Base-by-base conservation (phyloP, 1,140 invertebrate species). In the Pachypsylla venusta region DNA sequence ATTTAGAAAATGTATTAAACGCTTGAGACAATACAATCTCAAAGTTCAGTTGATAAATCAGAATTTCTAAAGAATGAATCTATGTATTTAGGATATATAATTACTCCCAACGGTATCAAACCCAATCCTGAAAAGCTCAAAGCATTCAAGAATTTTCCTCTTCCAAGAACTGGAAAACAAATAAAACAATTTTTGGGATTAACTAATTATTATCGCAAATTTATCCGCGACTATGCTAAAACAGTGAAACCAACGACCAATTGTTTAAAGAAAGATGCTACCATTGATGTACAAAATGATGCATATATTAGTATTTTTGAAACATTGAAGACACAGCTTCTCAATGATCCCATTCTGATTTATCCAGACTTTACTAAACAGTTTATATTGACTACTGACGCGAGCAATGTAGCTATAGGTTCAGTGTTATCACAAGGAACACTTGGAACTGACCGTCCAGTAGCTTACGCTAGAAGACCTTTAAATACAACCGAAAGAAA, bases 181-280 rank as follows among this genome's bases (percentile, higher is more conserved):
- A 25, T 77, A 0, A 60, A 71, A 48, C 20, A 65, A 25, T 76
- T 79, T 61, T 35, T 77, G 1, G 75, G 76, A 2, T 62, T 77
- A 26, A 63, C 66, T 1, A 65, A 67, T 1, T 77, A 70, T 64
- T 74, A 74, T 61, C 55, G 70, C 0, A 28, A 65, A 0, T 73
- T 74, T 57, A 62, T 71, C 1, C 48, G 56, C 0, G 62, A 70
- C 26, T 74, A 69, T 57, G 64, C 70, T 0, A 57, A 40, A 2
- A 54, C 68, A 0, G 56, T 66, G 5, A 59, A 56, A 12, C 70
- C 72, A 0, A 30, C 73, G 1, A 67, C 66, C 19, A 35, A 42
- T n/a, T 56, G 65, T 28, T 27, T 58, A 2, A 59, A 62, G 35
- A 60, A 63, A 39, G 30, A 57, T 57, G 20, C 4, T 0, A 24